Evolutionary conservation across 2,888 invertebrate genomes (phyloP), one percentile per base, ranked within the genome.

Genomic region (Calephelis perditalis): DNA sequence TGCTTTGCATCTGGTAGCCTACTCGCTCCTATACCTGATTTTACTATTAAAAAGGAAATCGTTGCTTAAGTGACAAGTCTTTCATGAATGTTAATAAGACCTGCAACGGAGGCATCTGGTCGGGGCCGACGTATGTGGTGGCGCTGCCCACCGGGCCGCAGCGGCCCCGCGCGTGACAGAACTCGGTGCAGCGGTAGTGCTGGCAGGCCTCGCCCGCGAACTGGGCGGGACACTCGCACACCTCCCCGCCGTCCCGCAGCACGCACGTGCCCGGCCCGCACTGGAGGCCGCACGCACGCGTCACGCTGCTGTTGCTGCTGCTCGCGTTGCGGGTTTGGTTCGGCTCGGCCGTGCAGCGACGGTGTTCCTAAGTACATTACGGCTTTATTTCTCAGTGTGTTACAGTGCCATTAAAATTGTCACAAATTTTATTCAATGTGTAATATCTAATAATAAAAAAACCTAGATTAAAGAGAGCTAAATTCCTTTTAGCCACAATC

Each of bases 161-260:
- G 62, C 66, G 68, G 11, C 73, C 79, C 62, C 70, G 71, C 56
- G 92, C 92, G 74, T 94, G 85, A 73, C 95, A 95, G 75, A 92
- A 91, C 63, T 92, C 92, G 3, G 94, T 93, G 75, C 95, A 95
- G 61, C 93, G 91, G 78, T 93, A 94, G 71, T 92, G 91, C 76
- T 94, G 92, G 82, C 96, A 96, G 57, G 90, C 79, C 46, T 90
- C 82, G 15, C 95, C 95, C 55, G 91, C 91, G 75, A 92, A 95
- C 66, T 92, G 87, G 0, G 92, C 86, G 54, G 92, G 92, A 71
- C 95, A 96, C 64, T 84, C 78, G 82, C 95, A 96, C 67, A 85
- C 86, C 6, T 89, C 87, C 26, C 57, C 63, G 65, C 89, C 82
- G 56, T 91, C 73, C 68, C 88, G 82, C 75, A 95, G 94, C 8